Evolutionary conservation across 2,113 vertebrate genomes (phyloP).

Genomic region (Crypturellus undulatus): DNA sequence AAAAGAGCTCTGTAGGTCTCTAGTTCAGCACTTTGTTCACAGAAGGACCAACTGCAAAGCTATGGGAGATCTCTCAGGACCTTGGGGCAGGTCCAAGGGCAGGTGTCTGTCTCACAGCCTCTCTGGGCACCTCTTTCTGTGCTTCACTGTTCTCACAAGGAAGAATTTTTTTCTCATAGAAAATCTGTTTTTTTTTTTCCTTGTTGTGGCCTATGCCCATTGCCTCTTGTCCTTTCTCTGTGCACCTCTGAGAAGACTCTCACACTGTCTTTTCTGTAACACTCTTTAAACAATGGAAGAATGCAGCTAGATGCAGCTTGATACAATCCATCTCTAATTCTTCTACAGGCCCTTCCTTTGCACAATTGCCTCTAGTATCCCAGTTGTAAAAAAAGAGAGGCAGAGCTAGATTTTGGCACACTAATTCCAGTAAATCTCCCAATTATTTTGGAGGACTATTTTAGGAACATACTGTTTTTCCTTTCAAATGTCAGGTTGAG

Average conservation of each 20-base stretch:
- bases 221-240: not conserved
- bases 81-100: not conserved
- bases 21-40: not conserved
- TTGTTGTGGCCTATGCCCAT: not conserved
- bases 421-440: not conserved
- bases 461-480: not conserved
- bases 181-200: not conserved
- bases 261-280: not conserved
- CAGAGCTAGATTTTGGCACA: not conserved
- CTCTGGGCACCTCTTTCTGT: not conserved
- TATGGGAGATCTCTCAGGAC: not conserved
- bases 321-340: not conserved
- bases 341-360: not conserved
- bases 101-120: not conserved
- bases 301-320: fast-evolving
- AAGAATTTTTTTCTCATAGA: not conserved
- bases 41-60: not conserved
- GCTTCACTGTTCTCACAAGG: not conserved
- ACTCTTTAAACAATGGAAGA: not conserved
- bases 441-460: not conserved
- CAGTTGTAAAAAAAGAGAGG: not conserved
- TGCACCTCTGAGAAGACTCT: not conserved
- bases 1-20: not conserved
- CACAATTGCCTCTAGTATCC: not conserved
- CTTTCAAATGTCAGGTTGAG: not conserved